Conservation (phyloP, 2,113 vertebrate genomes). For the Neodon shergylaensis region DNA sequence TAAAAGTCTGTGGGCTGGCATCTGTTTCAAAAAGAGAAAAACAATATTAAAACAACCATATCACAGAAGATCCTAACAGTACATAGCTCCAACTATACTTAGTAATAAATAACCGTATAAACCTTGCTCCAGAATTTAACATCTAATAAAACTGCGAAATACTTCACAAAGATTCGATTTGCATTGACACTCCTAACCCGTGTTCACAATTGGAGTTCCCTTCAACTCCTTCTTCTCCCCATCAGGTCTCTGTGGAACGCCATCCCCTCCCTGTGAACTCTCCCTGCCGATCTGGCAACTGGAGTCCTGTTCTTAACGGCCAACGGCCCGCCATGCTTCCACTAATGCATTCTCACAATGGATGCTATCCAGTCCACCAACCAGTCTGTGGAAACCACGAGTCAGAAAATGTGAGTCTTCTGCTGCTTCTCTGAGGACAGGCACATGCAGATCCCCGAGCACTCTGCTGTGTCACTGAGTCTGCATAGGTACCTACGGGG, state of each 20-base stretch:
- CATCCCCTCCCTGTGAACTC: not conserved
- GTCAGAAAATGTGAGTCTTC: not conserved
- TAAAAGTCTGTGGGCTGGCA: not conserved
- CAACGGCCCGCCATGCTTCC: too few species aligned
- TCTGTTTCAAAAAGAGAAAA: not conserved
- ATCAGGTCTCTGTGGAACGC: not conserved
- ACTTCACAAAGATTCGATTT: not conserved
- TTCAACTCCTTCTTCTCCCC: not conserved
- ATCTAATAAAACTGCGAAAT: conserved; percentile 24
- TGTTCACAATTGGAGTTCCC: not conserved
- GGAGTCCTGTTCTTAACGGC: not conserved
- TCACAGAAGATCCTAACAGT: not conserved
- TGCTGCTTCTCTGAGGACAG: not conserved
- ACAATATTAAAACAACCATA: not conserved
- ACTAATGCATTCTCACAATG: not conserved
- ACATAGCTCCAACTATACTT: not conserved
- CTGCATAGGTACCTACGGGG: not conserved
- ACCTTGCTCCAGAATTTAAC: conserved; percentile 24
- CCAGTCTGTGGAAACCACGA: not conserved
- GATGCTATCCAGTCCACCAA: not conserved
- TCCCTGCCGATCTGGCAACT: not conserved
- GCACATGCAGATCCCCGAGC: not conserved
- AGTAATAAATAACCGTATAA: not conserved
- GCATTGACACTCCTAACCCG: not conserved
- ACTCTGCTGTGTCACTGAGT: not conserved